Evolutionary conservation across 2,797 vertebrate species (phyloP).

Genomic region (Leptoclinus maculatus): DNA sequence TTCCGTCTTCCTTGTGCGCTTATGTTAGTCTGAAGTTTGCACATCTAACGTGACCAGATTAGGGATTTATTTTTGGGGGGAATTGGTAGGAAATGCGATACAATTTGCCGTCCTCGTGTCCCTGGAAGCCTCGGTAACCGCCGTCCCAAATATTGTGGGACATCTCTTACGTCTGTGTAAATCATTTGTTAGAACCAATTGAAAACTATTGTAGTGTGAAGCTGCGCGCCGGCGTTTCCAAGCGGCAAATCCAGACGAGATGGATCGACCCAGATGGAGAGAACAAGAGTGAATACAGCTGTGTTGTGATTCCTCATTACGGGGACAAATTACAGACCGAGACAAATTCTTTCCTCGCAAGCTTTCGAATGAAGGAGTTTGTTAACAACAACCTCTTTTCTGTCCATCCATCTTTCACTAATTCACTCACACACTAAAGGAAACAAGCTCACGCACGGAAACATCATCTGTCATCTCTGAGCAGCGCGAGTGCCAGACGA

Average conservation of each 20-base stretch:
- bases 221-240: neutral
- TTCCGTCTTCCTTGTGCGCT: neutral
- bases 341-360: slow-evolving; percentile 6
- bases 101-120: neutral
- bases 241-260: neutral
- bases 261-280: slow-evolving; percentile 29
- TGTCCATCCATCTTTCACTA: slow-evolving; percentile 26
- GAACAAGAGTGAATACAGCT: slow-evolving; percentile 47
- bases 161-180: neutral
- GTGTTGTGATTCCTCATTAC: slow-evolving; percentile 35
- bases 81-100: neutral
- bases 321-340: slow-evolving; percentile 40
- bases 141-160: slow-evolving; percentile 4
- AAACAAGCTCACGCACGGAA: neutral
- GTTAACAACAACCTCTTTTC: slow-evolving; percentile 20
- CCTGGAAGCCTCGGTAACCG: neutral
- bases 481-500: neutral
- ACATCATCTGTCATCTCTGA: slow-evolving; percentile 19
- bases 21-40: neutral
- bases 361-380: slow-evolving; percentile 24
- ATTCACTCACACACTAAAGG: slow-evolving; percentile 9
- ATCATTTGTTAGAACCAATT: neutral
- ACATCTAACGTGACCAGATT: neutral
- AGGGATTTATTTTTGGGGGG: neutral
- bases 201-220: neutral